Conservation (phyloP, 2,797 vertebrate genomes). For the Carcharodon carcharias region DNA sequence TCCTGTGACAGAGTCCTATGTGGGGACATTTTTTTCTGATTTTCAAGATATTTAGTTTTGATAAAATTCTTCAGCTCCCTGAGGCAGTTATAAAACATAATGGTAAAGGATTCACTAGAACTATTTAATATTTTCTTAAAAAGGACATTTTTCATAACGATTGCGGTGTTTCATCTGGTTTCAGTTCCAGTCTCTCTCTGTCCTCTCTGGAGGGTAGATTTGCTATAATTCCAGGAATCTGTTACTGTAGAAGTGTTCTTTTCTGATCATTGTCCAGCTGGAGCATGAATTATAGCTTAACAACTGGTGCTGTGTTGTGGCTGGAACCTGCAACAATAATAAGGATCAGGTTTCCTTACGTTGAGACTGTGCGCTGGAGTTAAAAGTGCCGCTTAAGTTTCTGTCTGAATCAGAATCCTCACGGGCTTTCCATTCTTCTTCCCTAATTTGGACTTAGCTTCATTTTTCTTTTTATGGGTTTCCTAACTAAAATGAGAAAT, state of each 20-base stretch:
- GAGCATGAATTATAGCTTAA: not conserved
- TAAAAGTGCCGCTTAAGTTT: constrained; percentile 17
- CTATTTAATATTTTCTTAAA: not conserved
- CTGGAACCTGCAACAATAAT: constrained; percentile 13
- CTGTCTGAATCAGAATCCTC: constrained; percentile 11
- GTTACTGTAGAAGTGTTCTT: not conserved
- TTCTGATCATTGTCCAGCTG: not conserved
- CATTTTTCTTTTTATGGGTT: too few relatives aligned
- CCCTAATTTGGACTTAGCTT: not conserved
- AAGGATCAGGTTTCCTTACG: constrained; percentile 1
- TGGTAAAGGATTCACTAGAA: not conserved
- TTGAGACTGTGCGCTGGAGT: constrained; percentile 6
- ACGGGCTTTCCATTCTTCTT: not conserved
- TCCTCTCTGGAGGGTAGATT: not conserved
- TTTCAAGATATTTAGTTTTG: too few relatives aligned
- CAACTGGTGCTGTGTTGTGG: constrained; percentile 28
- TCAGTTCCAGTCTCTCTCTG: not conserved
- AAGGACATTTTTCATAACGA: not conserved
- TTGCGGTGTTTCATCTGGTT: not conserved
- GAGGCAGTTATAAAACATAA: not conserved
- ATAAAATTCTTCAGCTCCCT: too few relatives aligned
- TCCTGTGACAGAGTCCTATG: too few relatives aligned
- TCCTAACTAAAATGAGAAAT: not conserved
- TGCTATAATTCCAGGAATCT: not conserved
- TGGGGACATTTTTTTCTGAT: too few relatives aligned